These are phyloP conservation scores for Atherix ibis DNA, from an alignment of 2,888 invertebrate genomes.

Conservation along the genomic window DNA sequence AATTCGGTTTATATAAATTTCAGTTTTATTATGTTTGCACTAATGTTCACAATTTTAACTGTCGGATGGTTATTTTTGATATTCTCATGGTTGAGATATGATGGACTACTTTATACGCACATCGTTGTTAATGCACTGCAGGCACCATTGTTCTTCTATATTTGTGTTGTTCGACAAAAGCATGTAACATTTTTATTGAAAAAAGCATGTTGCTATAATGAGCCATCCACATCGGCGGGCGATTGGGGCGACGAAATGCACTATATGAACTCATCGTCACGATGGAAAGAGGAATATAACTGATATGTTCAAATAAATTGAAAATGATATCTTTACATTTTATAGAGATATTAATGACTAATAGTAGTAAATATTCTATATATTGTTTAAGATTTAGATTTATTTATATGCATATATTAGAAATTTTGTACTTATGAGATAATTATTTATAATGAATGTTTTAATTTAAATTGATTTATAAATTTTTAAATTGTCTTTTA, in stretches of 20 bases:
- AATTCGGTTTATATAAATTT: too few relatives aligned
- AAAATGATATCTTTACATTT: too few relatives aligned
- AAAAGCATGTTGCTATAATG: constrained; percentile 65
- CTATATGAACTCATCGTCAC: constrained; percentile 60
- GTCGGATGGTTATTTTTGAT: constrained; percentile 61
- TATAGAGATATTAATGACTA: too few relatives aligned
- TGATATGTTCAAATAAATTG: too few relatives aligned
- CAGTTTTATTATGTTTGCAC: constrained; percentile 66
- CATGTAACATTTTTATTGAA: constrained; percentile 63
- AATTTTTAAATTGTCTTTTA: too few relatives aligned
- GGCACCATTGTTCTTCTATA: constrained; percentile 57
- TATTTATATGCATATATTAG: too few relatives aligned
- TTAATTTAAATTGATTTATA: too few relatives aligned
- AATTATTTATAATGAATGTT: too few relatives aligned
- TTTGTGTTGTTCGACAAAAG: constrained; percentile 61
- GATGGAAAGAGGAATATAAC: too few relatives aligned
- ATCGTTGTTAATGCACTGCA: constrained; percentile 62
- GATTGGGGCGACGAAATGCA: constrained; percentile 86
- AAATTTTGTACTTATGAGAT: too few relatives aligned
- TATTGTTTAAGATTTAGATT: too few relatives aligned
- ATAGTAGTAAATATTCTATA: too few relatives aligned
- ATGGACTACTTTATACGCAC: constrained; percentile 56
- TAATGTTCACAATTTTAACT: constrained; percentile 59
- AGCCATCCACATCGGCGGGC: constrained; percentile 47
- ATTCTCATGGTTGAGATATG: constrained; percentile 57